phyloP scores from a whole-genome alignment of 2,113 vertebrate species.

The Urocolius indicus region DNA sequence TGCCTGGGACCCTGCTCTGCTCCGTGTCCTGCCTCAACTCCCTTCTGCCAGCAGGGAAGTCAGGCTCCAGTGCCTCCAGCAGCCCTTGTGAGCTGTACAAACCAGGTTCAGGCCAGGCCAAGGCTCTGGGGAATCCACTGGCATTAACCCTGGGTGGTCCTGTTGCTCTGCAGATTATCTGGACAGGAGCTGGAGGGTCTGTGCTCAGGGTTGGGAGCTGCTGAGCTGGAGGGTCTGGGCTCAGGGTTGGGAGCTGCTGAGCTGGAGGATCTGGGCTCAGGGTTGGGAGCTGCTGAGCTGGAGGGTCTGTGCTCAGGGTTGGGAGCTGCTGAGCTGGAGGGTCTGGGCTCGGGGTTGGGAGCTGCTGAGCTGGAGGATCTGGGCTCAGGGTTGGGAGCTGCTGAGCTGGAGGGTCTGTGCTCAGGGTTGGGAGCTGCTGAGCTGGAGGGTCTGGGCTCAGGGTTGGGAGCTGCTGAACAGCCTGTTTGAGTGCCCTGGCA shows the following conservation, averaged over 20 bases:
- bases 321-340: background rate
- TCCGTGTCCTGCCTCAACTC: background rate
- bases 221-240: background rate
- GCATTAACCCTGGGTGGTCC: background rate
- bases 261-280: background rate
- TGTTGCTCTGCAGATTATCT: conserved; percentile 1
- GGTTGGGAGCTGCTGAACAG: background rate
- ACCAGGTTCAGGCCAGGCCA: background rate
- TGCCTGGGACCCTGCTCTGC: rapidly evolving
- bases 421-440: background rate
- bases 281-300: background rate
- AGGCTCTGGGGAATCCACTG: background rate
- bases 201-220: background rate
- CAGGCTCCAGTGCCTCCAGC: background rate
- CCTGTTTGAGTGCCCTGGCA: background rate
- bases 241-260: background rate
- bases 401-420: background rate
- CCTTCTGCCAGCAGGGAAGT: background rate
- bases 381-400: background rate
- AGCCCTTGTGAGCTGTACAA: background rate
- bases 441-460: background rate
- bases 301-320: background rate
- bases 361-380: background rate
- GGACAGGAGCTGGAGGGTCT: background rate
- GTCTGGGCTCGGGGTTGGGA: background rate